Conservation (phyloP, 2,888 invertebrate species). For the Eupithecia pulchellata region DNA sequence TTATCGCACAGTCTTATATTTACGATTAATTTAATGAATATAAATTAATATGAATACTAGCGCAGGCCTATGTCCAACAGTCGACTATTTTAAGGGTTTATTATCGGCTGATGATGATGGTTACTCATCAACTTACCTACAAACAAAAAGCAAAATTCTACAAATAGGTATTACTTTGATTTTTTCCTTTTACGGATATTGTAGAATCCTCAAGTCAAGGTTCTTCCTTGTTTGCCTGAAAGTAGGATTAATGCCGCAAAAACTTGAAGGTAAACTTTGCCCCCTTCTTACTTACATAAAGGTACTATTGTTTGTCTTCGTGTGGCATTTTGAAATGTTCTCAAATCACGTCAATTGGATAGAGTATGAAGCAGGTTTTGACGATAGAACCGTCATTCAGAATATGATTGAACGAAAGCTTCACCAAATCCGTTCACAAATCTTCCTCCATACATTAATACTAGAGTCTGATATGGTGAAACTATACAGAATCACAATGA, state of each 20-base stretch:
- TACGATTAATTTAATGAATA: slow-evolving; percentile 1
- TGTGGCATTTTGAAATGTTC: slow-evolving; percentile 8
- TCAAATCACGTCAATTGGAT: slow-evolving; percentile 2
- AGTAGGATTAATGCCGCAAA: slow-evolving; percentile 50
- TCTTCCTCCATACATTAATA: background rate
- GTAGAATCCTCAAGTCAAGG: slow-evolving; percentile 61
- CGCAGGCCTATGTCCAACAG: background rate
- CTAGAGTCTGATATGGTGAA: too few relatives aligned
- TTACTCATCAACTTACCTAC: background rate
- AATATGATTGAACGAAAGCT: background rate
- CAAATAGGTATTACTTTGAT: slow-evolving; percentile 37
- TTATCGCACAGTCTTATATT: slow-evolving; percentile 23
- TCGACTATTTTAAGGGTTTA: background rate
- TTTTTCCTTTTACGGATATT: slow-evolving; percentile 45
- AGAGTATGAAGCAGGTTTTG: slow-evolving; percentile 1
- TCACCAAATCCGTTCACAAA: background rate
- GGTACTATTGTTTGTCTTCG: slow-evolving; percentile 33
- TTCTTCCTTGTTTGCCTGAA: slow-evolving; percentile 57
- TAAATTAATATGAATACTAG: background rate
- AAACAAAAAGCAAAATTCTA: slow-evolving; percentile 7
- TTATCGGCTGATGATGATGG: background rate
- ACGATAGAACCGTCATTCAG: background rate
- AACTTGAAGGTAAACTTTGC: slow-evolving; percentile 45
- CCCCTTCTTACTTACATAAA: slow-evolving; percentile 17
- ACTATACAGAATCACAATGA: background rate